phyloP scores from a whole-genome alignment of 2,888 invertebrate genomes.

The Cosmopolites sordidus region DNA sequence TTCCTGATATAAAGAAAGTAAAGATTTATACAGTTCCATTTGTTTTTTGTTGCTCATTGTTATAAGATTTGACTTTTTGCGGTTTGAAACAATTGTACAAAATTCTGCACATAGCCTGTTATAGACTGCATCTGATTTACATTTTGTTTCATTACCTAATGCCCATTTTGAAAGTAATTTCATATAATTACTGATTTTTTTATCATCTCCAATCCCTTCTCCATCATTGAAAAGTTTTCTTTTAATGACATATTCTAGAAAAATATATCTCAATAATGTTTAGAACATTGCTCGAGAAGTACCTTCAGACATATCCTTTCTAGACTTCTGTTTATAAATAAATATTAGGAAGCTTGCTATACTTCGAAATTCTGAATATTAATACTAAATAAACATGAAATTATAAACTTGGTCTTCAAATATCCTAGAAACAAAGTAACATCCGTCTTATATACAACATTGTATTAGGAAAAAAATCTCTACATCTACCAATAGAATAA shows the following conservation, averaged over 20 bases:
- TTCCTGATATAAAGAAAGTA: slow-evolving; percentile 62
- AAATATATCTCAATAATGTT: neutral
- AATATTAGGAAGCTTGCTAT: no score
- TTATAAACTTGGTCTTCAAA: no score
- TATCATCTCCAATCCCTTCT: slow-evolving; percentile 96
- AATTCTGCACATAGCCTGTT: slow-evolving; percentile 9
- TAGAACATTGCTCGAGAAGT: no score
- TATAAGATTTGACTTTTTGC: slow-evolving; percentile 5
- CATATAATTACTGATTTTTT: slow-evolving; percentile 79
- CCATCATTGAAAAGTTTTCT: slow-evolving; percentile 90
- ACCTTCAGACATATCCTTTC: slow-evolving; percentile 25
- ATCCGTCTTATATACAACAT: no score
- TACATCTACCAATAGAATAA: no score
- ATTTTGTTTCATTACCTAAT: slow-evolving; percentile 61
- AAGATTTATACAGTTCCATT: neutral
- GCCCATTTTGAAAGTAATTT: slow-evolving; percentile 82
- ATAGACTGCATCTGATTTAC: slow-evolving; percentile 58
- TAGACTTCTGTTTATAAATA: no score
- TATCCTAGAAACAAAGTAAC: no score
- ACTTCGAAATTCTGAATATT: no score
- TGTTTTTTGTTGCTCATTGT: neutral
- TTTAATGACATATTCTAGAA: slow-evolving; percentile 86
- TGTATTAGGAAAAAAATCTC: no score
- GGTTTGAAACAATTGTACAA: neutral
- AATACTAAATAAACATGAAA: no score